Evolutionary conservation across 64 coral and sea anemone genomes (phyloP), one percentile per base, ranked within the genome.

Genomic region (Pocillopora verrucosa): DNA sequence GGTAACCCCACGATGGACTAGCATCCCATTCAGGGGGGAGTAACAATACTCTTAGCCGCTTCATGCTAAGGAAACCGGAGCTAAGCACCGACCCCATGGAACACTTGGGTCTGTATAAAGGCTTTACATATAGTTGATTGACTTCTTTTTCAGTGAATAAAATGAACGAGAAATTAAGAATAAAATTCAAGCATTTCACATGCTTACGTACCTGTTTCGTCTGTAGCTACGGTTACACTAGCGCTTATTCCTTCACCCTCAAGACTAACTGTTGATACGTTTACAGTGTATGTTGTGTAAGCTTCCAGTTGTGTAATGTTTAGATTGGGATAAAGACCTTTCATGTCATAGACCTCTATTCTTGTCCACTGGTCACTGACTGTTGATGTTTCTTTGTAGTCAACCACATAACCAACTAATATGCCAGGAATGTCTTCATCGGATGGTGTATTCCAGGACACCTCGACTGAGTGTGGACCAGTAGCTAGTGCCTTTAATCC

Each of bases 201-300:
- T 4, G 72, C 19, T 17, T 11, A 69, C 20, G 19, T 65, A 80
- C 88, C 88, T 72, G 5, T 22, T 58, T 89, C 88, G 24, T 34
- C 88, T 0, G 88, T 80, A 35, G 60, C 45, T 11, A 80, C 35
- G 11, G 7, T 24, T 1, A 45, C 9, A 22, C 17, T 80, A 11
- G 62, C 11, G 11, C 14, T 41, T 34, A 15, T 65, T 20, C 51
- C 76, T 36, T 65, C 41, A 1, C 76, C 88, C 7, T 74, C 88
- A 14, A 89, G 88, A 51, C 45, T 75, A 56, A 38, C 12, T 9
- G 69, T 19, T 24, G 25, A 19, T 34, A 89, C 15, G 0, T 12
- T 69, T 12, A 89, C 38, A 13, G 60, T 73, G 65, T 89, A 89
- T 0, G 10, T 60, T 4, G 61, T 80, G 61, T 80, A 89, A 61